Percentiles rank a stretch among this genome's conserved stretches.
Conservation (phyloP, 2,113 vertebrate genomes). For the Sterrhoptilus dennistouni region DNA sequence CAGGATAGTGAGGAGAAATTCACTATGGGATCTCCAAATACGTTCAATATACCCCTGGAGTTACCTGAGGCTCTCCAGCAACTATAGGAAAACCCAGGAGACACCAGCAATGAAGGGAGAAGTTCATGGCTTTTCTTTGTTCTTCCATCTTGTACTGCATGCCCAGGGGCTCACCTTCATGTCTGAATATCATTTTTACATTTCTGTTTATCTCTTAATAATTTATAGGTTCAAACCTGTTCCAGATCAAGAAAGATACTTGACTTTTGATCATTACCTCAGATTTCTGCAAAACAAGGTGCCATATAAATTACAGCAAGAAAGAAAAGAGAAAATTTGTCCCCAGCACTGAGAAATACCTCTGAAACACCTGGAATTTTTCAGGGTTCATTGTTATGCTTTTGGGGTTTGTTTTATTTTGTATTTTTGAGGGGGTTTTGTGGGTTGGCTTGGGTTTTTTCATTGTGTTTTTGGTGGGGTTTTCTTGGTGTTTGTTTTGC, state of each 20-base stretch:
- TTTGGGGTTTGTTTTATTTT: neutral
- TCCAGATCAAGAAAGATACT: neutral
- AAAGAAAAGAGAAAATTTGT: rapidly evolving
- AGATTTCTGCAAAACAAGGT: neutral
- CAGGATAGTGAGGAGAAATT: neutral
- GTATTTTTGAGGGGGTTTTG: too few relatives aligned
- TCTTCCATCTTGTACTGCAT: neutral
- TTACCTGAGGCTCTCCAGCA: neutral
- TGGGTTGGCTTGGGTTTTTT: neutral
- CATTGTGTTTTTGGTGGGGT: neutral
- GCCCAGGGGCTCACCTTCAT: neutral
- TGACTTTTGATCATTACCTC: neutral
- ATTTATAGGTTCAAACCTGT: neutral
- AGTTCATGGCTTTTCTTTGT: neutral
- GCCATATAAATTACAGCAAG: neutral
- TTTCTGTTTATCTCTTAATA: neutral
- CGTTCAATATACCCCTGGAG: neutral
- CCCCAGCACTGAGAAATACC: neutral
- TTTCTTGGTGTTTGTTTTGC: neutral
- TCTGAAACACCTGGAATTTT: neutral
- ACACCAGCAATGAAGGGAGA: neutral
- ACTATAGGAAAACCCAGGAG: neutral
- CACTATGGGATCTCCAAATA: neutral
- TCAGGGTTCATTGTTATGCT: neutral
- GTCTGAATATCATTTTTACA: neutral